These are phyloP conservation scores for Yoshiicerus persimilis DNA, from an alignment of 1,140 invertebrate genomes.

Conservation along the genomic window DNA sequence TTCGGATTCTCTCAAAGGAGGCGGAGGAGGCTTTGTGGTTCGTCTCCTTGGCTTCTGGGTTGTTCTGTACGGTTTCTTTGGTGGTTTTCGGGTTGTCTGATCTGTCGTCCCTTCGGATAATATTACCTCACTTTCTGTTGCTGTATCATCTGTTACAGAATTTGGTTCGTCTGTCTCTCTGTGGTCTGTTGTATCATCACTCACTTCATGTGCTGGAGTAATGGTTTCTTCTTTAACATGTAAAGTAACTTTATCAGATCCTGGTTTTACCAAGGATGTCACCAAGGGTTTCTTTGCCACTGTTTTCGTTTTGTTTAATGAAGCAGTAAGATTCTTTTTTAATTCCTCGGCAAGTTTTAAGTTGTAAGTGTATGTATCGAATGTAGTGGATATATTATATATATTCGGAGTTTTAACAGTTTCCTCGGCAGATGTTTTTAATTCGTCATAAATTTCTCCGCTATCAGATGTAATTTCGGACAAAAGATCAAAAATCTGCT, in stretches of 20 bases:
- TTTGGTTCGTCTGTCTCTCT: not conserved
- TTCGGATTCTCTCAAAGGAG: not conserved
- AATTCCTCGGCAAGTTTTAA: not conserved
- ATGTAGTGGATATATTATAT: constrained; percentile 37
- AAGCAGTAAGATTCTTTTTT: not conserved
- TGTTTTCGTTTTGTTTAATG: not conserved
- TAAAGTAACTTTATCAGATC: not conserved
- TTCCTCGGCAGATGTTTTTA: constrained; percentile 25
- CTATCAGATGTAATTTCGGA: constrained; percentile 51
- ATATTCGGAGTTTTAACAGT: constrained; percentile 21
- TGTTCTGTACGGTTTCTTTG: not conserved
- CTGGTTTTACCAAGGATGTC: no score
- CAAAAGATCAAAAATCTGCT: constrained; percentile 57
- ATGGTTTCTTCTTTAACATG: not conserved
- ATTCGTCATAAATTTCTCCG: constrained; percentile 40
- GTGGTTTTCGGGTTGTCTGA: not conserved
- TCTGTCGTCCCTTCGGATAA: not conserved
- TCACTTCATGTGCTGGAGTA: constrained; percentile 51
- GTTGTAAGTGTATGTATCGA: constrained; percentile 19
- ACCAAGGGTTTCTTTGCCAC: not conserved
- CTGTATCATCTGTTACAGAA: not conserved
- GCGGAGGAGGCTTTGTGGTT: not conserved
- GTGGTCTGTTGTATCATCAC: constrained; percentile 47
- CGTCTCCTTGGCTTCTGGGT: not conserved
- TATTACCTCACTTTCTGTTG: not conserved